A percentile compares a stretch with the other conserved stretches of the same genome.
These are phyloP conservation scores for Neocrepidodera transversa DNA, from an alignment of 2,888 invertebrate genomes.

Conservation along the genomic window DNA sequence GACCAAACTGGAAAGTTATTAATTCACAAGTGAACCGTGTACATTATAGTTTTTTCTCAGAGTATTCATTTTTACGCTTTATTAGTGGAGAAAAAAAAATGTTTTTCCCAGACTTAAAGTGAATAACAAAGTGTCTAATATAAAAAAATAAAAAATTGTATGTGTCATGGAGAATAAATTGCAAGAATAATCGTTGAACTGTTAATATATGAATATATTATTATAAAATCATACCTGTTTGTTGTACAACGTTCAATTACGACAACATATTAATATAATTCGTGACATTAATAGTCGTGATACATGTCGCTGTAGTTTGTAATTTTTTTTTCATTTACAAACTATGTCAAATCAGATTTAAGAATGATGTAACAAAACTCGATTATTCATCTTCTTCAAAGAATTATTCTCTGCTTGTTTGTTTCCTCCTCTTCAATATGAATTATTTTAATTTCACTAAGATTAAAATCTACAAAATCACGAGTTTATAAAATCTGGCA, in stretches of 20 bases:
- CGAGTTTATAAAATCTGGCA: conserved; percentile 27
- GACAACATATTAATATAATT: conserved; percentile 27
- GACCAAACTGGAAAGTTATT: too few species aligned
- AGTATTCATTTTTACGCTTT: too few species aligned
- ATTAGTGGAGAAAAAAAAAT: too few species aligned
- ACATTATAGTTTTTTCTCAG: too few species aligned
- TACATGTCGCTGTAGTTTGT: conserved; percentile 18
- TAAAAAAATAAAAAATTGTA: too few species aligned
- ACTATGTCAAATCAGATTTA: conserved; percentile 22
- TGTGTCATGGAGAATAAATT: background rate
- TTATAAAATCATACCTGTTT: conserved; percentile 9
- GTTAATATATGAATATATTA: background rate
- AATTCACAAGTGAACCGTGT: too few species aligned
- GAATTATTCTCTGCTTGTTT: conserved; percentile 15
- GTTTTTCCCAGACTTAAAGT: too few species aligned
- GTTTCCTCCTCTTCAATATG: conserved; percentile 33
- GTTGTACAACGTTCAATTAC: conserved; percentile 17
- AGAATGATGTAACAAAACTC: conserved; percentile 25
- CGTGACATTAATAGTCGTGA: conserved; percentile 26
- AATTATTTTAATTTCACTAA: conserved; percentile 27
- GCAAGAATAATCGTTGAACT: background rate
- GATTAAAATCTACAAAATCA: conserved; percentile 33
- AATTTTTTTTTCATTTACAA: conserved; percentile 13
- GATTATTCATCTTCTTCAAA: conserved; percentile 17
- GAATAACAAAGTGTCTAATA: too few species aligned